A percentile compares a stretch with the other conserved stretches of the same genome.
Conservation (phyloP, 2,113 vertebrate genomes). For the Rhipidura dahli region DNA sequence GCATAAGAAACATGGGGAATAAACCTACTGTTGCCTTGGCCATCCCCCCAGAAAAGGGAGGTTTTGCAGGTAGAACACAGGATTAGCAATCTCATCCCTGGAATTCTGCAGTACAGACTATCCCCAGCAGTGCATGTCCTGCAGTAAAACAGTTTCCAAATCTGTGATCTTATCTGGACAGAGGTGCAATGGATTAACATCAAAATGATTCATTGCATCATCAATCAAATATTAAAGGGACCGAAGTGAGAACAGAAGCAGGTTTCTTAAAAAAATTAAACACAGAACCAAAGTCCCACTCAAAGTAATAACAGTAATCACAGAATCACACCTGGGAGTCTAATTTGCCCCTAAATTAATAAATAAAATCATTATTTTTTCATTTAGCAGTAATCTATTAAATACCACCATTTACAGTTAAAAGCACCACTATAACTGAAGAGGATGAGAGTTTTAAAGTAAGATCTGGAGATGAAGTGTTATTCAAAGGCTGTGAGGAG, state of each 20-base stretch:
- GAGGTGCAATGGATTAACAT: neutral
- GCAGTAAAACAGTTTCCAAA: neutral
- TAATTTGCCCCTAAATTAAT: neutral
- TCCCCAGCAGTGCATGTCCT: neutral
- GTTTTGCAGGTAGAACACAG: neutral
- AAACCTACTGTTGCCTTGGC: neutral
- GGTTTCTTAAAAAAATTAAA: neutral
- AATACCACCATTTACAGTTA: neutral
- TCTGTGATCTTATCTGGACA: constrained; percentile 9
- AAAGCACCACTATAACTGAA: neutral
- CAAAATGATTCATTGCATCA: neutral
- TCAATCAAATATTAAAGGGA: neutral
- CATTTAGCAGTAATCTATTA: neutral
- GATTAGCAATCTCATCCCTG: neutral
- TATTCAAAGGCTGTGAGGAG: neutral
- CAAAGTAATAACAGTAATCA: constrained; percentile 1
- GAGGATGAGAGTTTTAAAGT: neutral
- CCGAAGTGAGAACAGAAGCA: neutral
- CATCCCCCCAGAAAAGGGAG: neutral
- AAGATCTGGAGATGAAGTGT: neutral
- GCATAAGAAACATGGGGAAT: neutral
- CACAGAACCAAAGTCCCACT: neutral
- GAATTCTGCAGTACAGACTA: neutral
- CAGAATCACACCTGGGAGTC: neutral
- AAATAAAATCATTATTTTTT: neutral